These are phyloP conservation scores for Oscheius sp. DNA, from an alignment of 2,888 invertebrate genomes.

Conservation along the genomic window DNA sequence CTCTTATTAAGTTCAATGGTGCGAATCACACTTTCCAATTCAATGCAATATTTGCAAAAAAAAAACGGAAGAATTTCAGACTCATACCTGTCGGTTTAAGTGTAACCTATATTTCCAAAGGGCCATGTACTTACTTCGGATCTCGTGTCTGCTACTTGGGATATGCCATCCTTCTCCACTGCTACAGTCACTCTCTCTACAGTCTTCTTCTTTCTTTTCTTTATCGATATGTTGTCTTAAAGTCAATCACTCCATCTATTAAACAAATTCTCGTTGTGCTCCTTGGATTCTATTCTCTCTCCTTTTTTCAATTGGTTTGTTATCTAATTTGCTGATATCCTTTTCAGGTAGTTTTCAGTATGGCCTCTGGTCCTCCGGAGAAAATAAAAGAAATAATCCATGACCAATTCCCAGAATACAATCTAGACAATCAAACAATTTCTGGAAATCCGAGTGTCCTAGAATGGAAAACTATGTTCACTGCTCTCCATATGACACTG, in stretches of 20 bases:
- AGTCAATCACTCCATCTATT: not conserved
- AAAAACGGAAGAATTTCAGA: too few species aligned
- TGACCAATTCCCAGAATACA: constrained; percentile 31
- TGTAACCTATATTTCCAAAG: constrained; percentile 22
- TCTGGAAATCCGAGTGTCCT: constrained; percentile 20
- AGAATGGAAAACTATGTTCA: constrained; percentile 32
- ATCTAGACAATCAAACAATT: constrained; percentile 32
- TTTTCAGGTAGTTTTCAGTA: constrained; percentile 13
- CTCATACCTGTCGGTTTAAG: constrained; percentile 9
- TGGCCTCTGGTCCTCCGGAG: constrained; percentile 13
- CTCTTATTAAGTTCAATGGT: not conserved
- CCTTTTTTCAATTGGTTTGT: constrained; percentile 25
- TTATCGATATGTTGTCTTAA: constrained; percentile 22
- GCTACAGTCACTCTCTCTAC: constrained; percentile 25
- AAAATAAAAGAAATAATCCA: constrained; percentile 5
- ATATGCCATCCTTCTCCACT: constrained; percentile 25
- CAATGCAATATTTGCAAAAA: too few species aligned
- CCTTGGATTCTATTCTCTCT: constrained; percentile 12
- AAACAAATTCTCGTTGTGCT: not conserved
- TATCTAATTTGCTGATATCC: not conserved
- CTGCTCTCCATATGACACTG: constrained; percentile 43
- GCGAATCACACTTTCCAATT: too few species aligned
- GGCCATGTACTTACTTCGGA: constrained; percentile 5
- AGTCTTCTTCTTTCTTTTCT: constrained; percentile 24
- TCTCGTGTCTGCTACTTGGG: constrained; percentile 10